Base-by-base conservation (phyloP, 2,113 vertebrate genomes). In the Condylura cristata region DNA sequence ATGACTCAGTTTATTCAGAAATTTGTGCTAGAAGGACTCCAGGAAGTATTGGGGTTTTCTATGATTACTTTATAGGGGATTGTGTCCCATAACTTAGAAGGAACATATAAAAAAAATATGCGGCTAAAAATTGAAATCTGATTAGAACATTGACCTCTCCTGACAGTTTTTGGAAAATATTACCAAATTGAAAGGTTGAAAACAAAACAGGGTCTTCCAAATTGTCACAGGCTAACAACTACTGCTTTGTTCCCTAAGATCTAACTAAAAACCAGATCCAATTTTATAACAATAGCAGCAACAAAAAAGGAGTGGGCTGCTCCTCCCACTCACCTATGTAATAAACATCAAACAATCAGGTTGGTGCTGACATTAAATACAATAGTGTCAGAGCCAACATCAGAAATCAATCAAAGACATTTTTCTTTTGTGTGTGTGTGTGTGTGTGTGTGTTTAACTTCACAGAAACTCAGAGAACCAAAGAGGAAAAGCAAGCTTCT, bases 391-490 rank as follows among this genome's bases (percentile, higher is more conserved):
- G 58, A 51, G 18, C 91, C 75, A 97, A 87, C 28, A 95, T 96
- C 91, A n/a, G 91, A 91, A 98, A 97, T 95, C 90, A 97, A 98
- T 97, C 96, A 98, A 97, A 92, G 91, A n/a, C 37, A 44, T 75
- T 90, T 96, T 86, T 94, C 41, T 95, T 97, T 98, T 95, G 89
- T 97, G 96, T 94, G 68, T 37, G 2, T 89, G 93, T 68, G 75
- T 26, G 46, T 96, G 89, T 97, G 96, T 94, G 68, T 37, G 2
- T 89, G 93, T 68, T 74, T 26, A 12, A n/a, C n/a, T 96, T 97
- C 96, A 83, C 92, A 97, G 86, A 93, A 91, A 88, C 87, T 82
- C 89, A 90, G 90, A 96, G 90, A 98, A 97, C 94, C 79, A 95
- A 97, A 89, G 90, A 96, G 6, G 18, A 96, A 97, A 98, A 96